phyloP scores from a whole-genome alignment of 1,140 invertebrate genomes.

The Nebria ingens region DNA sequence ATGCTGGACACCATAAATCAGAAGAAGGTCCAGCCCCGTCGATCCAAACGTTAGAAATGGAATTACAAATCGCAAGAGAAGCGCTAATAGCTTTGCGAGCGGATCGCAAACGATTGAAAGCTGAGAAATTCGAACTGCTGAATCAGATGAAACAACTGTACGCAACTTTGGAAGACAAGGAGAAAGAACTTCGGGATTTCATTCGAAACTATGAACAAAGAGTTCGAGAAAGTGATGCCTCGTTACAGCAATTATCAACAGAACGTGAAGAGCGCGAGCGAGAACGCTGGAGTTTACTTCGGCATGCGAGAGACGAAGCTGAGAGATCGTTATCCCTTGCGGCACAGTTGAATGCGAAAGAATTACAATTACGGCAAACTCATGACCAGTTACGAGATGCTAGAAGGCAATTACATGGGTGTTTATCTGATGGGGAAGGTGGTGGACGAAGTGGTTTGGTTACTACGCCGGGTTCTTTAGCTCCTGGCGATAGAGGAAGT shows the following conservation, averaged over 20 bases:
- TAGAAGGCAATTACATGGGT: slow-evolving; percentile 57
- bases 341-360: slow-evolving; percentile 73
- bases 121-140: slow-evolving; percentile 86
- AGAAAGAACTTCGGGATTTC: slow-evolving; percentile 85
- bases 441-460: slow-evolving; percentile 18
- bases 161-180: slow-evolving; percentile 86
- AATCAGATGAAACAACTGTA: slow-evolving; percentile 94
- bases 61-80: slow-evolving; percentile 47
- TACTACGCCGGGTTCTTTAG: neutral
- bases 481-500: slow-evolving; percentile 64
- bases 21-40: slow-evolving; percentile 18
- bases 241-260: slow-evolving; percentile 54
- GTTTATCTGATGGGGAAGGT: slow-evolving; percentile 60
- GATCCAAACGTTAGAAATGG: slow-evolving; percentile 41
- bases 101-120: slow-evolving; percentile 81
- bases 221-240: slow-evolving; percentile 64
- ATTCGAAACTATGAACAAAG: slow-evolving; percentile 87
- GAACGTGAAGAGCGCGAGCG: slow-evolving; percentile 77
- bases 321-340: slow-evolving; percentile 76
- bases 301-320: slow-evolving; percentile 79
- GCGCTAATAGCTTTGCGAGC: slow-evolving; percentile 59
- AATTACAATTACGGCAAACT: slow-evolving; percentile 72
- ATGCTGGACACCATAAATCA: slow-evolving; percentile 20
- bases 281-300: slow-evolving; percentile 76
- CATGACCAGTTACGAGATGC: slow-evolving; percentile 73